Percentiles rank a stretch among this genome's conserved stretches.
These are phyloP conservation scores for Anadara kagoshimensis DNA, from an alignment of 1,140 invertebrate genomes.

Conservation along the genomic window DNA sequence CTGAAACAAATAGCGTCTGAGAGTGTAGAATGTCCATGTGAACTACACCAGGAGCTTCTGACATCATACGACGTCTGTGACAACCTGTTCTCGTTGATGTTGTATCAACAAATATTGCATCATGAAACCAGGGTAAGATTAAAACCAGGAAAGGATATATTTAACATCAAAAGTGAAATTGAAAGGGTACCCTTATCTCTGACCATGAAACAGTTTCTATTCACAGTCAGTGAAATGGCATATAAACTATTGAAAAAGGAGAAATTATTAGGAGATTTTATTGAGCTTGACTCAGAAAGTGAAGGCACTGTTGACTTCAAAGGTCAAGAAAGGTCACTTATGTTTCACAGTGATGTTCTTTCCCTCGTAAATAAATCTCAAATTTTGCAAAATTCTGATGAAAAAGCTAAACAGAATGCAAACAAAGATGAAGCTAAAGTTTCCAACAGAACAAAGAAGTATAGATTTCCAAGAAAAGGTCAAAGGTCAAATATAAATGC, in stretches of 20 bases:
- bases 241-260: conserved; percentile 27
- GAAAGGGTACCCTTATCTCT: conserved; percentile 18
- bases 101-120: conserved; percentile 26
- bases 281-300: conserved; percentile 35
- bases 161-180: conserved; percentile 16
- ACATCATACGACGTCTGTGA: conserved; percentile 26
- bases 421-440: no score
- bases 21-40: conserved; percentile 18
- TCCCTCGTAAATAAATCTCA: no score
- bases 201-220: conserved; percentile 20
- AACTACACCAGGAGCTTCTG: conserved; percentile 17
- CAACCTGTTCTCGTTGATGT: conserved; percentile 10
- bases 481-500: not conserved
- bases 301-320: conserved; percentile 14
- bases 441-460: not conserved
- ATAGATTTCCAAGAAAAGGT: not conserved
- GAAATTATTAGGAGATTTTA: conserved; percentile 31
- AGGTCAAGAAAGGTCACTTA: not conserved
- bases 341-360: conserved; percentile 17
- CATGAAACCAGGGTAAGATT: conserved; percentile 33
- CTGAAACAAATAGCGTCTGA: no score
- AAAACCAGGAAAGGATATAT: conserved; percentile 31
- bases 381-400: no score
- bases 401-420: no score
- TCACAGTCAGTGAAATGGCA: conserved; percentile 16